A percentile compares a stretch with the other conserved stretches of the same genome.
These are phyloP conservation scores for Psophia crepitans DNA, from an alignment of 2,113 vertebrate species.

Conservation along the genomic window DNA sequence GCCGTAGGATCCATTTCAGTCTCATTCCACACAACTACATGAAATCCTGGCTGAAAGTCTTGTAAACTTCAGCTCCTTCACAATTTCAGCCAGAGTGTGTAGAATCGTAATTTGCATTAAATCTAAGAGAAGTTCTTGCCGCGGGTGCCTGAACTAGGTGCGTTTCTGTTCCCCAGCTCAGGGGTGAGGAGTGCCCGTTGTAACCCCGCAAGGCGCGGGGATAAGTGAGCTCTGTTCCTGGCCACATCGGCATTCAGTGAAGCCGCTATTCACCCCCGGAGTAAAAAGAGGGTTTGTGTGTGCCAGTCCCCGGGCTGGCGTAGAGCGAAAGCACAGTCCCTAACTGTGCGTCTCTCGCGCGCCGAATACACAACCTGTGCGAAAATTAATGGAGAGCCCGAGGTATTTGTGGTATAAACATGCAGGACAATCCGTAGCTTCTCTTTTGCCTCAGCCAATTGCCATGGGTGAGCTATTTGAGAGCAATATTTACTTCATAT, in stretches of 20 bases:
- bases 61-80: not conserved
- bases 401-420: not conserved
- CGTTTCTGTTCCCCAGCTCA: not conserved
- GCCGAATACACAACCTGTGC: not conserved
- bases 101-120: not conserved
- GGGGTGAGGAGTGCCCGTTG: not conserved
- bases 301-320: not conserved
- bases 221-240: conserved; percentile 13
- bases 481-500: conserved; percentile 23
- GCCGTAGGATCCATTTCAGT: not conserved
- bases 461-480: not conserved
- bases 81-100: not conserved
- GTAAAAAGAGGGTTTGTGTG: not conserved
- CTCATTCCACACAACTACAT: not conserved
- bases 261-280: not conserved
- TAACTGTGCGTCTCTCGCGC: not conserved
- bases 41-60: not conserved
- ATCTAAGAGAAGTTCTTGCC: not conserved
- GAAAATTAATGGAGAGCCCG: not conserved
- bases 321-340: not conserved
- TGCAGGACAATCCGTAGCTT: not conserved
- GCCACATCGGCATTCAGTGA: not conserved
- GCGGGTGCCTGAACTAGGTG: not conserved
- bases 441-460: not conserved
- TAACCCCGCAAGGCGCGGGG: rapidly evolving